Conservation (phyloP, 2,797 vertebrate genomes). For the Urocyon cinereoargenteus region DNA sequence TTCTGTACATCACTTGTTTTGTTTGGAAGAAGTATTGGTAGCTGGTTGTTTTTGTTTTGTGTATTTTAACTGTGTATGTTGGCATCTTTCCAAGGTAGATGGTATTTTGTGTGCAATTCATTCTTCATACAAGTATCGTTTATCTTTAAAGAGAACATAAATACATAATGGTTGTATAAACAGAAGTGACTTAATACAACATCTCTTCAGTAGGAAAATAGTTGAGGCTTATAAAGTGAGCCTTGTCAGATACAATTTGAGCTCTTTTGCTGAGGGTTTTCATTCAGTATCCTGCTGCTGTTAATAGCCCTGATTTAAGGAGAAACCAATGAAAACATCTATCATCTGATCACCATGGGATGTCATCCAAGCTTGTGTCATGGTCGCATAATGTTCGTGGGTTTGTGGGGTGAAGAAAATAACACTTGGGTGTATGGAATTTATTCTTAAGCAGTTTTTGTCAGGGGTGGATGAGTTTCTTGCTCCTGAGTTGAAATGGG, state of each 20-base stretch:
- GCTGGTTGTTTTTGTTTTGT: conserved; percentile 58
- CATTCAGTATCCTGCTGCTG: conserved; percentile 26
- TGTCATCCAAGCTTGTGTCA: conserved; percentile 66
- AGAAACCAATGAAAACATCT: conserved; percentile 65
- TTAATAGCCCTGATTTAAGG: conserved; percentile 64
- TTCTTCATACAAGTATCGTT: conserved; percentile 70
- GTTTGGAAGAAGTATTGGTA: background rate
- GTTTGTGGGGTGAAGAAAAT: conserved; percentile 65
- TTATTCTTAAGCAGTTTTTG: conserved; percentile 58
- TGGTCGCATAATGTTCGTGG: conserved; percentile 26
- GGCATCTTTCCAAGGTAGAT: conserved; percentile 68
- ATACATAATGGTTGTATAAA: conserved; percentile 61
- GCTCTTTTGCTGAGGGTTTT: conserved; percentile 51
- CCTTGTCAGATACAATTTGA: conserved; percentile 74
- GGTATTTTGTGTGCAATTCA: conserved; percentile 65
- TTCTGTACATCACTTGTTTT: conserved; percentile 15
- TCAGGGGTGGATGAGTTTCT: conserved; percentile 53
- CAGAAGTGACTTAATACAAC: conserved; percentile 54
- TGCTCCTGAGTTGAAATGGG: conserved; percentile 55
- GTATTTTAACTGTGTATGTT: conserved; percentile 67
- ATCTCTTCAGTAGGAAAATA: conserved; percentile 63
- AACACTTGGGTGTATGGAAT: conserved; percentile 59
- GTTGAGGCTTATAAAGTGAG: conserved; percentile 71
- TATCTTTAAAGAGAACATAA: conserved; percentile 72
- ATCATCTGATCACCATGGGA: conserved; percentile 61